A percentile compares a stretch with the other conserved stretches of the same genome.
Evolutionary conservation across 23 tunicate genomes (phyloP).

Genomic region (Oikopleura albicans): DNA sequence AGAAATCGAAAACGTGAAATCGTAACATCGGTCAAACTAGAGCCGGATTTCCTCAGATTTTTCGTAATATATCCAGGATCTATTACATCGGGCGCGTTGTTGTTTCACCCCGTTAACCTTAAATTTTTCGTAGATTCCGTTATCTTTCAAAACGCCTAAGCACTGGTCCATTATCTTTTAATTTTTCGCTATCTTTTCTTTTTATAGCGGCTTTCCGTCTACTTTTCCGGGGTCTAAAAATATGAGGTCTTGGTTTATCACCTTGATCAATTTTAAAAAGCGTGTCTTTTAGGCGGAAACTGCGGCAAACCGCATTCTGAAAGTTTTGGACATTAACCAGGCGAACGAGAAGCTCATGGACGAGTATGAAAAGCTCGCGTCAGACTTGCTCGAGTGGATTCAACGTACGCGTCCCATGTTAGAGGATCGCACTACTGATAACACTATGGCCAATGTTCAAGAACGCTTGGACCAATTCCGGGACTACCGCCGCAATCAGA

Average conservation of each 20-base stretch:
- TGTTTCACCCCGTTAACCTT: too few species aligned
- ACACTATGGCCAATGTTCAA: constrained; percentile 95
- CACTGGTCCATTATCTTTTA: too few species aligned
- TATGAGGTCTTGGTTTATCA: too few species aligned
- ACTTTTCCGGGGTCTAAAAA: not conserved
- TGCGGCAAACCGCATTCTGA: constrained; percentile 92
- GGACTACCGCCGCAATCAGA: constrained; percentile 66
- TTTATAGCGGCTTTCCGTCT: not conserved
- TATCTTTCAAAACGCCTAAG: too few species aligned
- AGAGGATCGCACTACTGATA: constrained; percentile 86
- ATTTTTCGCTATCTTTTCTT: too few species aligned
- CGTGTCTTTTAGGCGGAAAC: constrained; percentile 99
- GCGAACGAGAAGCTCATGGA: constrained; percentile 95
- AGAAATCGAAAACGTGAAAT: too few species aligned
- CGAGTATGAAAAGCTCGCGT: constrained; percentile 91
- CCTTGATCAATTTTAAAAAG: too few species aligned
- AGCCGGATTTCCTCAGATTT: too few species aligned
- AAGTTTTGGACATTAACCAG: constrained; percentile 89
- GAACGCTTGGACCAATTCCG: constrained; percentile 70
- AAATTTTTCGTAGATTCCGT: too few species aligned
- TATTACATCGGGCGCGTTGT: too few species aligned
- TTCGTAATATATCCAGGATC: too few species aligned
- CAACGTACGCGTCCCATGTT: constrained; percentile 77
- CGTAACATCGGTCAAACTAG: too few species aligned
- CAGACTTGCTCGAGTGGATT: constrained; percentile 96